phyloP scores from a whole-genome alignment of 2,113 vertebrate genomes.

The Acanthisitta chloris region DNA sequence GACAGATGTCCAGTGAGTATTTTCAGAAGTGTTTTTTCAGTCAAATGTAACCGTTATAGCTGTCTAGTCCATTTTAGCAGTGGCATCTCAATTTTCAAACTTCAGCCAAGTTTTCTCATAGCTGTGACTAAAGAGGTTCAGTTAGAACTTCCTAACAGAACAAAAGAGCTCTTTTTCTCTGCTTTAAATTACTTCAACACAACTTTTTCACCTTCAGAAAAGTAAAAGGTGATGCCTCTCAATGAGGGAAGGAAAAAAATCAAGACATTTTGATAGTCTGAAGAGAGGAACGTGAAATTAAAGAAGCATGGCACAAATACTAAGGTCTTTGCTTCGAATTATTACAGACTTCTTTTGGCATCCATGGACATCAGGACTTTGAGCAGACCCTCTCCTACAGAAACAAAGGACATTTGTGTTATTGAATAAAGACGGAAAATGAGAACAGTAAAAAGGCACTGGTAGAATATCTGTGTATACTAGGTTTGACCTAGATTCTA shows the following conservation, averaged over 20 bases:
- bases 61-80: conserved; percentile 16
- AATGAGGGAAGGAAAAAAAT: background rate
- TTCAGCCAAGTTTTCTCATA: conserved; percentile 29
- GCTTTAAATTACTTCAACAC: background rate
- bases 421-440: background rate
- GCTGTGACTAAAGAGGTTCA: background rate
- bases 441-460: background rate
- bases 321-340: background rate
- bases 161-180: conserved; percentile 19
- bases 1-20: conserved; percentile 23
- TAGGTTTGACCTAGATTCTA: background rate
- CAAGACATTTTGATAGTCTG: background rate
- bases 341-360: background rate
- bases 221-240: background rate
- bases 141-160: conserved; percentile 1
- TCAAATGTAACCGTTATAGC: background rate
- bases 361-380: background rate
- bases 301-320: background rate
- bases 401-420: background rate
- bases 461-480: background rate
- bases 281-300: background rate
- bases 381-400: background rate
- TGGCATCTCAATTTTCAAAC: conserved; percentile 32
- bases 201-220: background rate
- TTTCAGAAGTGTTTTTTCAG: conserved; percentile 45